These are phyloP conservation scores for Tribolium madens DNA, from an alignment of 1,140 invertebrate species.

Conservation along the genomic window DNA sequence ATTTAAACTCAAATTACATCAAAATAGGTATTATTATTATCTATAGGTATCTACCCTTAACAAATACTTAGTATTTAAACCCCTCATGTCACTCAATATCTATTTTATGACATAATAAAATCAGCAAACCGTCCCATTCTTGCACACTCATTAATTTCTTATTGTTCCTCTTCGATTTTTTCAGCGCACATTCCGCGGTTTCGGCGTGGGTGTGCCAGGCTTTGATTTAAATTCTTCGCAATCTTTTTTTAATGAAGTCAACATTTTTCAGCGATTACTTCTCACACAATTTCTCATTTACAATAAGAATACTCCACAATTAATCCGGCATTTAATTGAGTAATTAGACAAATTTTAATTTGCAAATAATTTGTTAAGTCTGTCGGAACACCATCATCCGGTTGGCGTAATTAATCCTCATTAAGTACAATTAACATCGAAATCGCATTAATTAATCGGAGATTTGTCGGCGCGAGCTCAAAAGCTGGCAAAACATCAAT, in stretches of 20 bases:
- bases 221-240: slow-evolving; percentile 6
- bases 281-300: background rate
- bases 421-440: background rate
- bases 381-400: background rate
- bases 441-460: background rate
- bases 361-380: slow-evolving; percentile 14
- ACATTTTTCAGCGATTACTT: background rate
- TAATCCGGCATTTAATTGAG: background rate
- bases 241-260: background rate
- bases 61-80: slow-evolving; percentile 18
- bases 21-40: too few species aligned
- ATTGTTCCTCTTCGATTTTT: slow-evolving; percentile 22
- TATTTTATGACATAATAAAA: slow-evolving; percentile 21
- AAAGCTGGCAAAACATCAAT: slow-evolving; percentile 61
- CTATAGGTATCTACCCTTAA: too few species aligned
- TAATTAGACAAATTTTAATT: background rate
- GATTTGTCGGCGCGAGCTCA: slow-evolving; percentile 9
- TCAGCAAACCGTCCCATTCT: slow-evolving; percentile 4
- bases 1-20: too few species aligned
- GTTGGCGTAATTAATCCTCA: background rate
- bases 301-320: background rate
- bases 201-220: background rate
- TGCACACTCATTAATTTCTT: slow-evolving; percentile 24
- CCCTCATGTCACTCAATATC: background rate
- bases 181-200: slow-evolving; percentile 5